Percentiles rank a stretch among this genome's conserved stretches.
phyloP scores from a whole-genome alignment of 2,888 invertebrate species.

The Anarsia innoxiella region DNA sequence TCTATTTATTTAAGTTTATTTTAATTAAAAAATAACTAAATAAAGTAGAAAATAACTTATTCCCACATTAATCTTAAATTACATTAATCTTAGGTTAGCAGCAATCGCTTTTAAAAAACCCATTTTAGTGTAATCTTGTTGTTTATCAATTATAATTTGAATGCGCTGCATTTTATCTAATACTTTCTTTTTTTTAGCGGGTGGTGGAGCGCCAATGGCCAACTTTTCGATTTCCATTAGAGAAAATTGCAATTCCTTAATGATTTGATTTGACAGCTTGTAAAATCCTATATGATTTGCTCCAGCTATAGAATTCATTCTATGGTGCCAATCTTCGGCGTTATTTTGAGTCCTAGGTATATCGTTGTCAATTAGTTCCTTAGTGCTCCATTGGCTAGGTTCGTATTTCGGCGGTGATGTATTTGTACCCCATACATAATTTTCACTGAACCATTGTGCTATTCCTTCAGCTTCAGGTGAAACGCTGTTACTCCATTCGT shows the following conservation, averaged over 20 bases:
- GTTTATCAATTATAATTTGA: background rate
- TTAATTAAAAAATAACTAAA: too few relatives aligned
- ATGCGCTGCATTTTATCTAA: background rate
- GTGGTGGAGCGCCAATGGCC: background rate
- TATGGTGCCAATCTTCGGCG: background rate
- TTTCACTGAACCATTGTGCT: background rate
- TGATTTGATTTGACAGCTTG: background rate
- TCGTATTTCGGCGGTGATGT: conserved; percentile 4
- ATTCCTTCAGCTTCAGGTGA: background rate
- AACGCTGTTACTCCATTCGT: background rate
- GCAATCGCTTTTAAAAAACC: background rate
- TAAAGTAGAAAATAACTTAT: too few relatives aligned
- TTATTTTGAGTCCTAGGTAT: conserved; percentile 12
- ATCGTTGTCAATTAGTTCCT: conserved; percentile 2
- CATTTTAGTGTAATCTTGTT: background rate
- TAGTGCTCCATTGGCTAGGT: conserved; percentile 12
- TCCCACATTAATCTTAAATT: too few relatives aligned
- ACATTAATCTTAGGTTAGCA: background rate
- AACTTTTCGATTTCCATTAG: background rate
- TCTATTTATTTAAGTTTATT: too few relatives aligned
- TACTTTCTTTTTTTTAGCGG: background rate
- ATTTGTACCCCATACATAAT: conserved; percentile 1
- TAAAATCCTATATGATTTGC: background rate
- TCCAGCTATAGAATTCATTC: background rate
- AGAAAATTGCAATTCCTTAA: background rate